phyloP scores from a whole-genome alignment of 1,140 invertebrate genomes.

The Solen grandis region DNA sequence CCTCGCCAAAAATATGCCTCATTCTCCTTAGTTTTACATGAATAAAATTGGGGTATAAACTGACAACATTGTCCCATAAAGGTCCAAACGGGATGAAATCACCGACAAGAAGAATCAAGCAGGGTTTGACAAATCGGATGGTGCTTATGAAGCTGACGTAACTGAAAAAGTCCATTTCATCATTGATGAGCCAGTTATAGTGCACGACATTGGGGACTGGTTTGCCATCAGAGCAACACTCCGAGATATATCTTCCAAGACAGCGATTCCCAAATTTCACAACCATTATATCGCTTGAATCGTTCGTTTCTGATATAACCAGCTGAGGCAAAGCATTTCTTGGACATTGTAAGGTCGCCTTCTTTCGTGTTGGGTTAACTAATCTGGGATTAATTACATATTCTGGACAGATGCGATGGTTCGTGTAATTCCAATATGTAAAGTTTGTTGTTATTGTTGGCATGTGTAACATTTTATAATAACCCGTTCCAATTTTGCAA shows the following conservation, averaged over 20 bases:
- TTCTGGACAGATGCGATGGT: too few relatives aligned
- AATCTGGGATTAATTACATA: too few relatives aligned
- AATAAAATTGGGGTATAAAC: slow-evolving; percentile 29
- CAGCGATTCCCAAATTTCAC: slow-evolving; percentile 9
- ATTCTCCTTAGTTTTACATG: background rate
- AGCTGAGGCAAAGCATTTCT: too few relatives aligned
- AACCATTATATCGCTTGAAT: background rate
- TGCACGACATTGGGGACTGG: slow-evolving; percentile 32
- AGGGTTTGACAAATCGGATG: slow-evolving; percentile 19
- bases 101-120: slow-evolving; percentile 29
- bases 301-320: background rate
- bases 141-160: slow-evolving; percentile 39
- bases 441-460: too few relatives aligned
- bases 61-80: slow-evolving; percentile 15
- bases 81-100: slow-evolving; percentile 3
- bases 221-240: background rate
- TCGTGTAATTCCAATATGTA: too few relatives aligned
- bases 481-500: too few relatives aligned
- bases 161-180: slow-evolving; percentile 7
- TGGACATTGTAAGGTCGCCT: too few relatives aligned
- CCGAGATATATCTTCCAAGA: background rate
- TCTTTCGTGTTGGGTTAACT: too few relatives aligned
- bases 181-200: slow-evolving; percentile 14
- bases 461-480: too few relatives aligned
- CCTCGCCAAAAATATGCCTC: slow-evolving; percentile 11